A percentile compares a stretch with the other conserved stretches of the same genome.
These are phyloP conservation scores for Cremastinae sp. DNA, from an alignment of 2,888 invertebrate genomes.

Conservation along the genomic window DNA sequence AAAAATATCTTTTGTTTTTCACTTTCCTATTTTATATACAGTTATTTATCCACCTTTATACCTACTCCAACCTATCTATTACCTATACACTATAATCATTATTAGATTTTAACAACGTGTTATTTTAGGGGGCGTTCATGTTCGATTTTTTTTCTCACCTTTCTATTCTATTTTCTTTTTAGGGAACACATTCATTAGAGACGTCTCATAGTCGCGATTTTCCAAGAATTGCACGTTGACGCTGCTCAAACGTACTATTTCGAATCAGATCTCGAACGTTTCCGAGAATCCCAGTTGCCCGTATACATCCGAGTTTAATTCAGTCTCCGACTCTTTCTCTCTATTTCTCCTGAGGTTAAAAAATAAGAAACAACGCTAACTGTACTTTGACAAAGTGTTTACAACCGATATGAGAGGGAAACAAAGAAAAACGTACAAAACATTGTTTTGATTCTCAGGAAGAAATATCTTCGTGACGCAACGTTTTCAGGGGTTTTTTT, in stretches of 20 bases:
- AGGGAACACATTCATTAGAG: conserved; percentile 51
- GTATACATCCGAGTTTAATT: conserved; percentile 62
- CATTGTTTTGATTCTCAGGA: no score
- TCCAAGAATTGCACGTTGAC: conserved; percentile 60
- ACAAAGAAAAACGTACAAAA: neutral
- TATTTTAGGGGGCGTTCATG: no score
- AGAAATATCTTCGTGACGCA: no score
- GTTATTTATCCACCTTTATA: no score
- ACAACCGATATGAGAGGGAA: neutral
- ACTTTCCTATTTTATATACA: no score
- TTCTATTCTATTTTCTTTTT: conserved; percentile 9
- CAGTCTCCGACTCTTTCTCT: conserved; percentile 45
- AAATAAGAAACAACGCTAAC: conserved; percentile 61
- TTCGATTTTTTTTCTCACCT: no score
- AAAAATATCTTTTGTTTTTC: no score
- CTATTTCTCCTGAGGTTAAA: neutral
- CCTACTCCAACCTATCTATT: no score
- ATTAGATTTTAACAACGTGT: no score
- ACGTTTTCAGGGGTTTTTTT: no score
- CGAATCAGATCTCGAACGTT: conserved; percentile 62
- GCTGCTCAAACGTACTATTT: conserved; percentile 60
- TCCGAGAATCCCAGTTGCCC: conserved; percentile 59
- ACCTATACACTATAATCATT: no score
- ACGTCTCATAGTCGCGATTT: conserved; percentile 59
- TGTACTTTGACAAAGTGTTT: conserved; percentile 51